A percentile compares a stretch with the other conserved stretches of the same genome.
Evolutionary conservation across 2,888 invertebrate species (phyloP).

Genomic region (Amaurobius ferox): DNA sequence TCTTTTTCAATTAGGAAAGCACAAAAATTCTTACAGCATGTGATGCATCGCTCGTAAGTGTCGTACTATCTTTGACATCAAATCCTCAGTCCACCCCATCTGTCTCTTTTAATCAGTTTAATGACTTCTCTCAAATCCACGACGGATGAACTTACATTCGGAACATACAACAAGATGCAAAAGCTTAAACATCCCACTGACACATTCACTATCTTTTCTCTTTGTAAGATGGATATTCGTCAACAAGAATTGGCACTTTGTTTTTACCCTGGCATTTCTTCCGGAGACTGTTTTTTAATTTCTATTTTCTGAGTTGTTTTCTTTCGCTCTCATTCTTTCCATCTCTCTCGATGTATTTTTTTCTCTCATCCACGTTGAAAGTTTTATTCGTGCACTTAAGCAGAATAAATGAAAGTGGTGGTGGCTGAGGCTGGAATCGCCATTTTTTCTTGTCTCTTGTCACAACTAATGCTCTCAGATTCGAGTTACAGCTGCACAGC

Average conservation of each 20-base stretch:
- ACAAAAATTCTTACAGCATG: too few species aligned
- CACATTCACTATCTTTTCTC: conserved; percentile 34
- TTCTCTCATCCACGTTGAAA: conserved; percentile 20
- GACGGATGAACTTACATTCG: neutral
- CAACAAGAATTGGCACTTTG: conserved; percentile 66
- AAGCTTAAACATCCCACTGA: conserved; percentile 2
- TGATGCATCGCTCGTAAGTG: too few species aligned
- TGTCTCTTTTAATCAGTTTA: neutral
- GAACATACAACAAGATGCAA: conserved; percentile 11
- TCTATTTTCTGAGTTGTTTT: conserved; percentile 45
- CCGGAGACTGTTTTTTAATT: conserved; percentile 55
- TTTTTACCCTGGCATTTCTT: conserved; percentile 30
- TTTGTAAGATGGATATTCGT: conserved; percentile 39
- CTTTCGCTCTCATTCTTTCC: conserved; percentile 1
- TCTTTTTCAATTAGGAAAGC: too few species aligned
- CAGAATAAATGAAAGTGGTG: conserved; percentile 56
- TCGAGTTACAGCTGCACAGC: conserved; percentile 14
- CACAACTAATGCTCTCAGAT: conserved; percentile 39
- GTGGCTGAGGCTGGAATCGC: neutral
- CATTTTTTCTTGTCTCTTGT: conserved; percentile 35
- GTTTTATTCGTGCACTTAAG: conserved; percentile 51
- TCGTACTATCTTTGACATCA: neutral
- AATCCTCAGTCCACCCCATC: neutral
- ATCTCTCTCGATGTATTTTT: neutral
- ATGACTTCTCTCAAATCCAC: too few species aligned